Conservation (phyloP, 2,888 invertebrate genomes). For the Lasioglossum pauxillum region DNA sequence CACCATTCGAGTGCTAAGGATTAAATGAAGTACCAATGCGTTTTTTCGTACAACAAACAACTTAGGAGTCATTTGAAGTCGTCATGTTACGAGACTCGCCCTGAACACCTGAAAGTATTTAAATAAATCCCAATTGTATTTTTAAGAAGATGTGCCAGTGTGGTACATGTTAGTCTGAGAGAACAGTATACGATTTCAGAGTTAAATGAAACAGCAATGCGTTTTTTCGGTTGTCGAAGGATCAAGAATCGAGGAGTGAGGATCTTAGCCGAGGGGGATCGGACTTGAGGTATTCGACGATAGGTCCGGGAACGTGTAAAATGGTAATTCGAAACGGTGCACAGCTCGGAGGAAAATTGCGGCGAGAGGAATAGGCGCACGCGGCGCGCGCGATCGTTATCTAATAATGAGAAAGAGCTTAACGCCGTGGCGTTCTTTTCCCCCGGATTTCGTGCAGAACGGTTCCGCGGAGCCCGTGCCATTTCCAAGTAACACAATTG, state of each 20-base stretch:
- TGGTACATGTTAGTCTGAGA: not conserved
- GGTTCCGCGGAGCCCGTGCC: constrained; percentile 26
- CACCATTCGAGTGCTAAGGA: too few relatives aligned
- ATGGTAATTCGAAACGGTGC: constrained; percentile 14
- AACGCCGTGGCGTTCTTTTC: constrained; percentile 28
- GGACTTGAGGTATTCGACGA: not conserved
- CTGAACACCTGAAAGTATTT: not conserved
- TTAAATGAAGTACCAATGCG: too few relatives aligned
- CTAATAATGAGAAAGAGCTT: constrained; percentile 38
- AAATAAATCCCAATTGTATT: not conserved
- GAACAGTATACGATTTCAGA: not conserved
- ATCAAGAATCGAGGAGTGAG: not conserved
- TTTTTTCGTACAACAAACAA: too few relatives aligned
- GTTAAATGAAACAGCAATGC: not conserved
- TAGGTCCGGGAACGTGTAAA: not conserved
- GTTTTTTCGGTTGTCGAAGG: not conserved
- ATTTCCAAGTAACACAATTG: constrained; percentile 63
- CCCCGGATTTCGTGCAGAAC: constrained; percentile 26
- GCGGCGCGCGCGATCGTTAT: constrained; percentile 39
- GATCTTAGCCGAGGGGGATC: not conserved
- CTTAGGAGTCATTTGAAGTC: not conserved
- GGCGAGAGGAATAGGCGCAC: constrained; percentile 20
- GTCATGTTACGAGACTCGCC: not conserved
- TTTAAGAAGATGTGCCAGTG: not conserved
- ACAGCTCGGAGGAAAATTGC: not conserved